A percentile compares a stretch with the other conserved stretches of the same genome.
Evolutionary conservation across 2,888 invertebrate genomes (phyloP).

Genomic region (Nomada fabriciana): DNA sequence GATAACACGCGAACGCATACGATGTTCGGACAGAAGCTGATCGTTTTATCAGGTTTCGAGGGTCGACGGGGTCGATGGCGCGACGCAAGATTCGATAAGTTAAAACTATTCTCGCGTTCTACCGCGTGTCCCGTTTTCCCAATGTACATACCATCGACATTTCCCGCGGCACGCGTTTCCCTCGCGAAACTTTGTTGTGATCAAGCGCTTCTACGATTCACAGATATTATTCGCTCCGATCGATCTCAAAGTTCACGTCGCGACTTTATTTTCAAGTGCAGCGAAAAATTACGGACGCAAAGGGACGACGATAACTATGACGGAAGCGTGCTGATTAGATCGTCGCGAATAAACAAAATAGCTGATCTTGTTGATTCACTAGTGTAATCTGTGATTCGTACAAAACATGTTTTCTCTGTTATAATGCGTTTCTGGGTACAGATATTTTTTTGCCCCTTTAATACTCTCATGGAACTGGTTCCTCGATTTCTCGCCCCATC

Average conservation of each 20-base stretch:
- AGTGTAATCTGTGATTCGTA: slow-evolving; percentile 23
- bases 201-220: not conserved
- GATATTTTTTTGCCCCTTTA: not conserved
- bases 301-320: slow-evolving; percentile 25
- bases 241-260: slow-evolving; percentile 33
- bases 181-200: not conserved
- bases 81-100: slow-evolving; percentile 67
- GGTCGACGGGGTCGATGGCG: slow-evolving; percentile 72
- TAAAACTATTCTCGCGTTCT: slow-evolving; percentile 39
- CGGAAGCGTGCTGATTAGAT: slow-evolving; percentile 23
- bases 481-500: too few relatives aligned
- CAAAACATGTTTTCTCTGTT: slow-evolving; percentile 68
- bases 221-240: not conserved
- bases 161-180: slow-evolving; percentile 6
- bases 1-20: slow-evolving; percentile 58
- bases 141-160: slow-evolving; percentile 21
- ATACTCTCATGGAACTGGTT: not conserved
- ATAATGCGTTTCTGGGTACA: slow-evolving; percentile 14
- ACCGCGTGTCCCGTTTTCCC: slow-evolving; percentile 4
- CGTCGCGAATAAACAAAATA: slow-evolving; percentile 36
- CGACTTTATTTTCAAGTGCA: not conserved
- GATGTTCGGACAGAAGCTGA: slow-evolving; percentile 44
- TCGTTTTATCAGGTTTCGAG: slow-evolving; percentile 67
- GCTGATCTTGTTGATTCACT: slow-evolving; percentile 44
- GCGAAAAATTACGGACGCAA: slow-evolving; percentile 14